Base-by-base conservation (phyloP, 2,888 invertebrate genomes). In the Stenchaetothrips biformis region DNA sequence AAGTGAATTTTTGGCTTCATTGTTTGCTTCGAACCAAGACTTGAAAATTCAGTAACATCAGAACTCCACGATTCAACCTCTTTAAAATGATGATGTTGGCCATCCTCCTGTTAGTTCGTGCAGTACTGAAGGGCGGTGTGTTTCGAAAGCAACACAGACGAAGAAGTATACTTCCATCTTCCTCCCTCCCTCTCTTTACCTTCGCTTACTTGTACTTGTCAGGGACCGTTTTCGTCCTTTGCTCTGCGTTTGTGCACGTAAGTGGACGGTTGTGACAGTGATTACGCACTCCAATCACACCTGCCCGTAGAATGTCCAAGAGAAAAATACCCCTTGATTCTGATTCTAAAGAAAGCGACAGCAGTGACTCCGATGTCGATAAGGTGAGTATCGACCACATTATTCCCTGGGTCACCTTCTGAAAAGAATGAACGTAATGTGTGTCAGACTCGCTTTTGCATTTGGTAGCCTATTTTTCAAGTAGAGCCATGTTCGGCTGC, bases 271-370 rank as follows among this genome's bases (percentile, higher is more conserved):
- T 37, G 37, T 37, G 37, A 37, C 37, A 37, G 37, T 4, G 37
- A 37, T 37, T 37, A 11, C 8, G 53, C 53, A 53, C 13, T 11
- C 16, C 8, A 53, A 53, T 53, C 8, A 13, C 53, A 9, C 18
- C 18, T 1, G 13, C 53, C 13, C 8, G 4, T 9, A 74, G 7
- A 25, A 74, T 74, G 67, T 74, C 67, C 83, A 94, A 95, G 87
- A 94, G 92, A 87, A 93, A 94, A 86, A 93, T 93, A 74, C 88
- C 94, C 82, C 92, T 95, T 84, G 95, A 95, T 86, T 94, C 94
- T 37, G 94, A 95, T 86, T 93, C 93, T 81, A 95, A 94, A 87
- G 87, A 87, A 82, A 93, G 93, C 87, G 93, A 91, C 80, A 88
- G 87, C 80, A 89, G 90, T 83, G 91, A 92, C 83, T 94, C 94